Base-by-base conservation (phyloP, 1,140 invertebrate genomes). In the Scaptomyza hsui region DNA sequence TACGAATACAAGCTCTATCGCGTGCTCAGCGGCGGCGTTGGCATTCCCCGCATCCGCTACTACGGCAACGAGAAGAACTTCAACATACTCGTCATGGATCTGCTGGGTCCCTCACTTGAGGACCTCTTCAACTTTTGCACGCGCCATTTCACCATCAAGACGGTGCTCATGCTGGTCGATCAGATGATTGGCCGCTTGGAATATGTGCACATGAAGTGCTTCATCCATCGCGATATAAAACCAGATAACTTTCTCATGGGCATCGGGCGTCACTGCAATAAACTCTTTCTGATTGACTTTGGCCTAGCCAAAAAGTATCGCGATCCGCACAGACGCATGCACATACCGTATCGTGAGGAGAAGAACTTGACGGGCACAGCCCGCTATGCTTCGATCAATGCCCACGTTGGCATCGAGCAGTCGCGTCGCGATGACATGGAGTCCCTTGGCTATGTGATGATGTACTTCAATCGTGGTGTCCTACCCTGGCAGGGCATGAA, bases 211-310 rank as follows among this genome's bases (percentile, higher is more conserved):
- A 96, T 95, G 88, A 98, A 98, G 93, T 97, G 97, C 90, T 99
- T 99, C 92, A 99, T 99, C 85, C 98, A 99, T 93, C 95, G 98
- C 86, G 96, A 97, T 91, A 98, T 98, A 78, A 98, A 98, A 90
- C 98, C 97, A 21, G 98, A 99, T 91, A 99, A 99, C 92, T 99
- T 99, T 93, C 94, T 99, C 60, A 99, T 99, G 98, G 98, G 98
- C 74, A 98, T 98, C 91, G 97, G 97, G 1, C 94, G 97, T 59
- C 97, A 98, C 88, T 98, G 97, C 93, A 98, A 98, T 92, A 98
- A 98, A 94, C 93, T 99, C 15, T 99, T 98, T 92, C 95, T 99
- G 86, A 99, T 99, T 90, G 98, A 99, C 93, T 99, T 98, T 93
- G 98, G 98, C 44, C 93, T 99, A 83, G 98, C 98, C 62, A 99